Percentiles rank a stretch among this genome's conserved stretches.
phyloP scores from a whole-genome alignment of 2,797 vertebrate genomes.

The Meda fulgida region DNA sequence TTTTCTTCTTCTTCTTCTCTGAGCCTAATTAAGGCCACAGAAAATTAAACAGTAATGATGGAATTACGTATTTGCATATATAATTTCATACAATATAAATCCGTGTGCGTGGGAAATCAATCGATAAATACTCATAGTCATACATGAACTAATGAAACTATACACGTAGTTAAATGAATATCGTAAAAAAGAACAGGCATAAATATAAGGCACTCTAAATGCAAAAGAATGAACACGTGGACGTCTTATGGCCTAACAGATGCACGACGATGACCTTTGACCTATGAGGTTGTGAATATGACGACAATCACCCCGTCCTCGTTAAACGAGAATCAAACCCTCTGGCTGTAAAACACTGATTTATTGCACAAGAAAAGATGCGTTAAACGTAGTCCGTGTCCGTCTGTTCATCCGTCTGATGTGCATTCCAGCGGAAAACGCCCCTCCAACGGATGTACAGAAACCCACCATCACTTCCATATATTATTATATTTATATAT shows the following conservation, averaged over 20 bases:
- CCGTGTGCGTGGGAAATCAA: constrained; percentile 70
- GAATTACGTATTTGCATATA: constrained; percentile 85
- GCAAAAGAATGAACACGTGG: constrained; percentile 82
- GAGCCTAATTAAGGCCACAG: constrained; percentile 79
- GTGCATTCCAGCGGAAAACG: constrained; percentile 92
- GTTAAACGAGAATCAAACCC: background rate
- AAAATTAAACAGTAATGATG: constrained; percentile 73
- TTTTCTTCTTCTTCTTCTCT: constrained; percentile 65
- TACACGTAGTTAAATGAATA: constrained; percentile 77
- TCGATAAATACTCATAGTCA: constrained; percentile 73
- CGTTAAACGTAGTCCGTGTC: constrained; percentile 70
- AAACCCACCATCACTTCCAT: constrained; percentile 62
- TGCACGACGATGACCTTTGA: constrained; percentile 57
- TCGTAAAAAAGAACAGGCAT: constrained; percentile 92
- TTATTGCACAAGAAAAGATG: constrained; percentile 99
- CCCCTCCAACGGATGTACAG: constrained; percentile 61
- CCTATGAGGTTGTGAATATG: constrained; percentile 56
- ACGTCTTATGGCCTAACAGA: constrained; percentile 73
- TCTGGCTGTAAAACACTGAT: constrained; percentile 79
- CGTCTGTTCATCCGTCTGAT: constrained; percentile 89
- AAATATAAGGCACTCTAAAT: constrained; percentile 99
- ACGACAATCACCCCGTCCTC: constrained; percentile 40
- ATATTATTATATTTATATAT: constrained; percentile 39
- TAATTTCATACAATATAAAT: constrained; percentile 78
- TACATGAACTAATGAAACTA: constrained; percentile 75